phyloP scores from a whole-genome alignment of 2,888 invertebrate species.

The Epiblema foenella region DNA sequence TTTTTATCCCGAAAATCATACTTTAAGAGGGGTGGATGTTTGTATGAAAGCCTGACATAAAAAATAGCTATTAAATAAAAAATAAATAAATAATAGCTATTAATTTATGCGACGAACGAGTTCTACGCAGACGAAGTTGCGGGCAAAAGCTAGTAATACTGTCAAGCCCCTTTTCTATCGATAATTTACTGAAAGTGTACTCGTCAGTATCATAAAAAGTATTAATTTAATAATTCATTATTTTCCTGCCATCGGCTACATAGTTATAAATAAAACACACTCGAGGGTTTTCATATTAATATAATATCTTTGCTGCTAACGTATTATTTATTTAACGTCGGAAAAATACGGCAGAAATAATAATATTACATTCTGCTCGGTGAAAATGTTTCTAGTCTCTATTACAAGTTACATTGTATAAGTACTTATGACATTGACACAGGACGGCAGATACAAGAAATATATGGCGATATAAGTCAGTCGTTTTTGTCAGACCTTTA shows the following conservation, averaged over 20 bases:
- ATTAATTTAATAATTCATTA: not conserved
- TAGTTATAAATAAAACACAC: not conserved
- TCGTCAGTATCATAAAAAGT: no score
- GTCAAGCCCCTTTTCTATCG: no score
- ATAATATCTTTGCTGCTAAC: not conserved
- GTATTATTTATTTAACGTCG: slow-evolving; percentile 2
- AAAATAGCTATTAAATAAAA: no score
- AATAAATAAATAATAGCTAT: no score
- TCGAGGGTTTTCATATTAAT: not conserved
- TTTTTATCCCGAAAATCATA: no score
- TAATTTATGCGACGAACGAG: no score
- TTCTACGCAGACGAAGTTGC: no score
- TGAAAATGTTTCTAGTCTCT: not conserved
- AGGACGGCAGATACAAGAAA: not conserved
- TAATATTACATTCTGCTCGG: slow-evolving; percentile 12
- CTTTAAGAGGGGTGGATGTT: no score
- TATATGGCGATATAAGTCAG: slow-evolving; percentile 11
- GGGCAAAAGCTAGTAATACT: no score
- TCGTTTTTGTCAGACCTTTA: slow-evolving; percentile 16
- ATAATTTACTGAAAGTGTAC: no score
- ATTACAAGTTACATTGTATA: slow-evolving; percentile 1
- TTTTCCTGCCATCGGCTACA: not conserved
- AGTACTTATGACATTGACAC: slow-evolving; percentile 18
- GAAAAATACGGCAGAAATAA: slow-evolving; percentile 8
- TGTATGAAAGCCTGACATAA: no score